These are phyloP conservation scores for Trypoxylon attenuatum DNA, from an alignment of 2,888 invertebrate species.

Conservation along the genomic window DNA sequence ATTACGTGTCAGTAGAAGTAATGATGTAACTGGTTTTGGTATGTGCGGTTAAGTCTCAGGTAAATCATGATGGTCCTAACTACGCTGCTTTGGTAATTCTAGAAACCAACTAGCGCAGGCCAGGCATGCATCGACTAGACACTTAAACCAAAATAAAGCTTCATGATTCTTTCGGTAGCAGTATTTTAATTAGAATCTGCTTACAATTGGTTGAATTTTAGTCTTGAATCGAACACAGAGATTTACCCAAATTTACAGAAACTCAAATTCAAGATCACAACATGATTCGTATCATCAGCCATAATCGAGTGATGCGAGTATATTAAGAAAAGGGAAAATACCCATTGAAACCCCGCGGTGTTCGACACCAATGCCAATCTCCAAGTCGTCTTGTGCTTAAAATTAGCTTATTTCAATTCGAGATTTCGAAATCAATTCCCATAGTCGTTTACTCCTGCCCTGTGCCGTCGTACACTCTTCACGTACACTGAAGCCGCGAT, in stretches of 20 bases:
- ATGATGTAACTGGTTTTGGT: slow-evolving; percentile 40
- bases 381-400: no score
- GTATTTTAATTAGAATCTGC: no score
- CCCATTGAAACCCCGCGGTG: no score
- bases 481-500: background rate
- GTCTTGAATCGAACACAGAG: no score
- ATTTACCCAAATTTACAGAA: no score
- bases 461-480: background rate
- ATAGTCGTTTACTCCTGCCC: slow-evolving; percentile 1
- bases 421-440: background rate
- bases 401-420: no score
- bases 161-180: background rate
- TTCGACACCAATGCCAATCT: no score
- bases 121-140: slow-evolving; percentile 16
- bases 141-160: background rate
- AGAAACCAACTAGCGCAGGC: slow-evolving; percentile 27
- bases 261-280: no score
- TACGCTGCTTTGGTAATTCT: slow-evolving; percentile 9
- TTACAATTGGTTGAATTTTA: no score
- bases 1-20: slow-evolving; percentile 42
- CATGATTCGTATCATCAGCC: no score
- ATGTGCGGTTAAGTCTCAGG: slow-evolving; percentile 30
- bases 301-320: no score
- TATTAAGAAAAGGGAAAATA: no score
- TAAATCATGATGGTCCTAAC: slow-evolving; percentile 1